These are phyloP conservation scores for Colossoma macropomum DNA, from an alignment of 2,113 vertebrate genomes.

Conservation along the genomic window DNA sequence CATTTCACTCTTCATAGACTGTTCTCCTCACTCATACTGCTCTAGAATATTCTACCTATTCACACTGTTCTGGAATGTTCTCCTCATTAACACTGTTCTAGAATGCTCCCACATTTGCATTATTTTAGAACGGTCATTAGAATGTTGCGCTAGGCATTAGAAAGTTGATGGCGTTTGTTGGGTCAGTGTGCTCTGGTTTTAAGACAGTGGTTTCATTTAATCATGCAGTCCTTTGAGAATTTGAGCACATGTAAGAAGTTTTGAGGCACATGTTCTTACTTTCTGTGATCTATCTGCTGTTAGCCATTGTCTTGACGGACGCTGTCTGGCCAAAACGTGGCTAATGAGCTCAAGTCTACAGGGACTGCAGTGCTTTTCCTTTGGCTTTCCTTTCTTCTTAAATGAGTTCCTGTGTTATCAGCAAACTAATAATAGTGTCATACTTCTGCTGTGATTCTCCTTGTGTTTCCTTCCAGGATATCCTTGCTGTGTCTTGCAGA, in stretches of 20 bases:
- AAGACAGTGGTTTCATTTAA: not conserved
- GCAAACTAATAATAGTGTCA: slow-evolving; percentile 72
- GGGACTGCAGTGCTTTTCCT: not conserved
- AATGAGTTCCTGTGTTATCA: slow-evolving; percentile 63
- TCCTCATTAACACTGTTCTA: not conserved
- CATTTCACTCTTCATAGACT: not conserved
- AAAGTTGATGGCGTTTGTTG: not conserved
- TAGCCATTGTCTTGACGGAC: not conserved
- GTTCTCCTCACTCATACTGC: not conserved
- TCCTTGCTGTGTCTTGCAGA: slow-evolving; percentile 72
- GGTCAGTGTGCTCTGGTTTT: not conserved
- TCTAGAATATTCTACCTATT: not conserved
- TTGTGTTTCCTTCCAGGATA: slow-evolving; percentile 72
- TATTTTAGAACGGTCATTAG: not conserved
- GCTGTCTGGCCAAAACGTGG: not conserved
- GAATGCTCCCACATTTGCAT: not conserved
- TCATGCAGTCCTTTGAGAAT: not conserved
- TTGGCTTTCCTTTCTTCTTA: not conserved
- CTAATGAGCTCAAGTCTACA: not conserved
- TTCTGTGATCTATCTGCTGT: not conserved
- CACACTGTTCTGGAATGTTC: not conserved
- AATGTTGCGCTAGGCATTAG: not conserved
- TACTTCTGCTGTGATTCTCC: slow-evolving; percentile 23
- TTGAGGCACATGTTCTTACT: not conserved
- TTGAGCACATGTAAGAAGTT: not conserved